Evolutionary conservation across 2,888 invertebrate species (phyloP).

Genomic region (Hirtodrosophila duncani): DNA sequence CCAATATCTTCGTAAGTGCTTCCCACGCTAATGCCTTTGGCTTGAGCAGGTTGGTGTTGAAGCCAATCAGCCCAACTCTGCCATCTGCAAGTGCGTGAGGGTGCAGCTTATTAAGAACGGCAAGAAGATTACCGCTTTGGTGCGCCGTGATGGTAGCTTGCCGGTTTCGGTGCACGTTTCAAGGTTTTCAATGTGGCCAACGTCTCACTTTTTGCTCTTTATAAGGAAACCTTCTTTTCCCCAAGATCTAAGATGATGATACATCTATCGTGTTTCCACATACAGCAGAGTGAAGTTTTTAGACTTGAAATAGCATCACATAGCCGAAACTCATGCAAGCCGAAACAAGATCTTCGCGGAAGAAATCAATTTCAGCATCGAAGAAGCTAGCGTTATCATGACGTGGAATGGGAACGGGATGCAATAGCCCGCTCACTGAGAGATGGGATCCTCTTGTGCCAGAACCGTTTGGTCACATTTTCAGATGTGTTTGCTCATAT

Average conservation of each 20-base stretch:
- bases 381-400: too few relatives aligned
- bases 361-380: too few relatives aligned
- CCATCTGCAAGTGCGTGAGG: conserved; percentile 98
- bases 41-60: conserved; percentile 99
- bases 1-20: conserved; percentile 99
- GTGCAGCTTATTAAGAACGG: conserved; percentile 99
- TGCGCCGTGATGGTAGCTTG: conserved; percentile 99
- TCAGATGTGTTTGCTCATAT: too few relatives aligned
- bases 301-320: too few relatives aligned
- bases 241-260: conserved; percentile 91
- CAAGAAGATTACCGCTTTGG: conserved; percentile 99
- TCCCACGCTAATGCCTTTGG: conserved; percentile 99
- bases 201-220: conserved; percentile 97
- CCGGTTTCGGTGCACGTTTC: conserved; percentile 95
- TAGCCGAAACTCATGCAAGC: too few relatives aligned
- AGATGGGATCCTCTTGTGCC: too few relatives aligned
- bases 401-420: too few relatives aligned
- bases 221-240: conserved; percentile 99
- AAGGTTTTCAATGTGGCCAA: conserved; percentile 99
- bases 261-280: conserved; percentile 29
- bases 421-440: too few relatives aligned
- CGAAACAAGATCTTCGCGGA: too few relatives aligned
- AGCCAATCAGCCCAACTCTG: conserved; percentile 99
- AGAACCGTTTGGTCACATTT: too few relatives aligned
- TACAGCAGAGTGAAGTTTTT: conserved; percentile 53